Evolutionary conservation across 2,888 invertebrate species (phyloP).

Genomic region (Heliconius sara): DNA sequence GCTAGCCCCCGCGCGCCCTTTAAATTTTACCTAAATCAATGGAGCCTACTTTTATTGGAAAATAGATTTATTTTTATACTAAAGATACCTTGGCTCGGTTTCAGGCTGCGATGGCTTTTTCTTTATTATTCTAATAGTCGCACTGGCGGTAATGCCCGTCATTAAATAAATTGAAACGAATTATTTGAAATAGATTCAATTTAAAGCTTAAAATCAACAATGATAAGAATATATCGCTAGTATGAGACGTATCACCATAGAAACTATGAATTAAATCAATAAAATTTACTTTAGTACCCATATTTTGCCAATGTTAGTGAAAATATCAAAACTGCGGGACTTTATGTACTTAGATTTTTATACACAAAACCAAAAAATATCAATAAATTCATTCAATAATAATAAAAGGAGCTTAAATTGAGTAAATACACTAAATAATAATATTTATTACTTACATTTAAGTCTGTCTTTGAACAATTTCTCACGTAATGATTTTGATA

Average conservation of each 20-base stretch:
- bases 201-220: conserved; percentile 26
- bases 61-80: conserved; percentile 26
- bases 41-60: conserved; percentile 19
- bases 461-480: conserved; percentile 78
- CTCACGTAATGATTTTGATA: conserved; percentile 83
- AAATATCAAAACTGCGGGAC: conserved; percentile 56
- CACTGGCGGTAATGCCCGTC: conserved; percentile 80
- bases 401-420: conserved; percentile 20
- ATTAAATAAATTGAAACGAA: conserved; percentile 61
- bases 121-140: conserved; percentile 75
- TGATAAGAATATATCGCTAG: conserved; percentile 37
- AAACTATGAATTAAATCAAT: conserved; percentile 76
- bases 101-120: conserved; percentile 62
- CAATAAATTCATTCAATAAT: conserved; percentile 50
- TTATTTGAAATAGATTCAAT: conserved; percentile 25
- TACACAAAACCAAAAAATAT: conserved; percentile 31
- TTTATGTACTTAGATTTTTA: conserved; percentile 55
- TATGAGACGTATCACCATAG: conserved; percentile 67
- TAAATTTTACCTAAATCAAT: conserved; percentile 52
- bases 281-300: conserved; percentile 63
- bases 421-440: conserved; percentile 49
- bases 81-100: conserved; percentile 61
- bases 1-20: conserved; percentile 68
- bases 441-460: conserved; percentile 75
- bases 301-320: conserved; percentile 61